A percentile compares a stretch with the other conserved stretches of the same genome.
Evolutionary conservation across 2,113 vertebrate genomes (phyloP).

Genomic region (Uria lomvia): DNA sequence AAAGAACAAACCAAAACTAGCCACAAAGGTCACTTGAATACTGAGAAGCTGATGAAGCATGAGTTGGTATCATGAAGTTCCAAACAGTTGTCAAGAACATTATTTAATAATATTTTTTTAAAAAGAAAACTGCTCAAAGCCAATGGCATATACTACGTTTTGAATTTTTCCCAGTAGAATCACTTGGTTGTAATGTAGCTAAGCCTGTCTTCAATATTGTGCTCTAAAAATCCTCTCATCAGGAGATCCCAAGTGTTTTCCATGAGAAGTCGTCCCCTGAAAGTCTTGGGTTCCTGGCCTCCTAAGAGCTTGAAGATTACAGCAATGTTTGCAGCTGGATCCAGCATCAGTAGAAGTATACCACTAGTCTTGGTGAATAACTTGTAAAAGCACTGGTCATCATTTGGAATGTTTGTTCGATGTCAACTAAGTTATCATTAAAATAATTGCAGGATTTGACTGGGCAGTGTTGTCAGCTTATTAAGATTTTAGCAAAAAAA

Average conservation of each 20-base stretch:
- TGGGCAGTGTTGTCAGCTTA: background rate
- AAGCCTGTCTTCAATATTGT: background rate
- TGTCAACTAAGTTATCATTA: background rate
- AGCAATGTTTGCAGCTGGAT: background rate
- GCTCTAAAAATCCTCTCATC: background rate
- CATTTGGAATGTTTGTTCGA: background rate
- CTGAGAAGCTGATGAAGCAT: background rate
- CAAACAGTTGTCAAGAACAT: background rate
- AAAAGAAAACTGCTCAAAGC: background rate
- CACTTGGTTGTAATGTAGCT: background rate
- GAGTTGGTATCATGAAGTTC: background rate
- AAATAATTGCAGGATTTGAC: background rate
- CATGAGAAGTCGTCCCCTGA: background rate
- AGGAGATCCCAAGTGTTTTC: background rate
- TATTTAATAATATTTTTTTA: background rate
- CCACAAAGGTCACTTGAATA: background rate
- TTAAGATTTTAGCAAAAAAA: background rate
- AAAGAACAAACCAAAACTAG: background rate
- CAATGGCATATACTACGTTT: background rate
- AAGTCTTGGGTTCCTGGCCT: background rate
- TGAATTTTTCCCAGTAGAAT: background rate
- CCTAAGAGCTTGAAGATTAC: background rate
- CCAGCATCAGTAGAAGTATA: background rate
- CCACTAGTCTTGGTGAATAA: background rate
- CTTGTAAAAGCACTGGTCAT: background rate